Percentiles rank a stretch among this genome's conserved stretches.
Conservation (phyloP, 2,888 invertebrate genomes). For the Deroplatys truncata region DNA sequence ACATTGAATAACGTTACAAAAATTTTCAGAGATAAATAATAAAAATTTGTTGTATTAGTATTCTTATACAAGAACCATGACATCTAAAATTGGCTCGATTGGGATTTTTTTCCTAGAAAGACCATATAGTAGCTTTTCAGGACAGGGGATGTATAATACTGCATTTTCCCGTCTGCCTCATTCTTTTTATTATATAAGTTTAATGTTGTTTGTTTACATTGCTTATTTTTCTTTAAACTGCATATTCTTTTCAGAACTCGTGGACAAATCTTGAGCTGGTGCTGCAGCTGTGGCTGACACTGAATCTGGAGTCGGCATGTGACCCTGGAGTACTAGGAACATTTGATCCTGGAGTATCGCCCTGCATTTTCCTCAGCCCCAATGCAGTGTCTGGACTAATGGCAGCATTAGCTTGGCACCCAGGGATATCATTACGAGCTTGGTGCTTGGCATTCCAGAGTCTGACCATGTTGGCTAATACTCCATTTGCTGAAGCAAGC, state of each 20-base stretch:
- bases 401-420: slow-evolving; percentile 60
- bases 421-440: slow-evolving; percentile 65
- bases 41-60: too few species aligned
- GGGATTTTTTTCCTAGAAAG: too few species aligned
- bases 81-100: too few species aligned
- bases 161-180: too few species aligned
- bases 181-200: too few species aligned
- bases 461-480: slow-evolving; percentile 48
- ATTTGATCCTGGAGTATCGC: slow-evolving; percentile 55
- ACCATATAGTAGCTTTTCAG: too few species aligned
- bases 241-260: slow-evolving; percentile 51
- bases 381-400: slow-evolving; percentile 63
- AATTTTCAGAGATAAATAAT: too few species aligned
- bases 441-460: slow-evolving; percentile 78
- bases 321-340: slow-evolving; percentile 41
- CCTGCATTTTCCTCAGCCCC: slow-evolving; percentile 61
- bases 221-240: too few species aligned
- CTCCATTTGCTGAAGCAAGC: slow-evolving; percentile 16
- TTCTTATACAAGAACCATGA: too few species aligned
- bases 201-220: too few species aligned
- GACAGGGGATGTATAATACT: too few species aligned
- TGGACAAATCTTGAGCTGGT: slow-evolving; percentile 78
- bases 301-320: slow-evolving; percentile 62
- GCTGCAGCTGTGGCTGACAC: slow-evolving; percentile 79
- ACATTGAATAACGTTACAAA: too few species aligned